Conservation (phyloP, 30 jellyfish, hydroid and myxozoan genomes). For the Aurelia coerulea region DNA sequence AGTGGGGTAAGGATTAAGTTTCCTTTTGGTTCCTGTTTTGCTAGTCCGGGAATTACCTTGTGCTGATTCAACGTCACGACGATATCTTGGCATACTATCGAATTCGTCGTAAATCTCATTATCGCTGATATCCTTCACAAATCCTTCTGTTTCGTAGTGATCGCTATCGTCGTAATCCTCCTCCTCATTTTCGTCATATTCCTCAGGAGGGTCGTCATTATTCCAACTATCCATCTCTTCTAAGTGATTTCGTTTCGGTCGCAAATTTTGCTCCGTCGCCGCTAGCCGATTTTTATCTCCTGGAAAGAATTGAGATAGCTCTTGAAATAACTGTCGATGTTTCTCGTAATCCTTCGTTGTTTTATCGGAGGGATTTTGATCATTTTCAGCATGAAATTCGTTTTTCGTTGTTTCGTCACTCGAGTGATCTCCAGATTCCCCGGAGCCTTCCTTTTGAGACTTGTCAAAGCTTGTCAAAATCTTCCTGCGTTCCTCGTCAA, state of each 20-base stretch:
- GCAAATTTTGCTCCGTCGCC: background rate
- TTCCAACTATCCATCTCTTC: constrained; percentile 7
- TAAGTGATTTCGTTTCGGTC: constrained; percentile 11
- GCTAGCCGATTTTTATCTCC: background rate
- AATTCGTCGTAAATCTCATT: background rate
- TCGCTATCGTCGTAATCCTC: constrained; percentile 12
- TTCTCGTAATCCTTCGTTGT: constrained; percentile 13
- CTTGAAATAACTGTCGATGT: constrained; percentile 42
- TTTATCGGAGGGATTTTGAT: background rate
- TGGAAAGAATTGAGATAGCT: constrained; percentile 52
- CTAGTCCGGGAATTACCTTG: background rate
- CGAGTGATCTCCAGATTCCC: constrained; percentile 38
- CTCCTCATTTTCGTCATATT: constrained; percentile 8
- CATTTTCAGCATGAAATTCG: background rate
- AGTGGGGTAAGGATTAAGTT: constrained; percentile 16
- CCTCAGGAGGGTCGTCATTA: background rate
- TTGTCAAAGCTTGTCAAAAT: constrained; percentile 18
- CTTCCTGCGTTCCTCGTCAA: constrained; percentile 22
- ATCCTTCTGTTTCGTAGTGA: background rate
- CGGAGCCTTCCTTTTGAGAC: constrained; percentile 49
- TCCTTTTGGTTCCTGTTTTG: constrained; percentile 3
- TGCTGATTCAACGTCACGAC: constrained; percentile 7
- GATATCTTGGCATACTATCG: constrained; percentile 22
- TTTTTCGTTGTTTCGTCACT: background rate
- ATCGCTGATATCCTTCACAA: background rate